Conservation (phyloP, 23 tunicate genomes). For the Ciona savignyi region DNA sequence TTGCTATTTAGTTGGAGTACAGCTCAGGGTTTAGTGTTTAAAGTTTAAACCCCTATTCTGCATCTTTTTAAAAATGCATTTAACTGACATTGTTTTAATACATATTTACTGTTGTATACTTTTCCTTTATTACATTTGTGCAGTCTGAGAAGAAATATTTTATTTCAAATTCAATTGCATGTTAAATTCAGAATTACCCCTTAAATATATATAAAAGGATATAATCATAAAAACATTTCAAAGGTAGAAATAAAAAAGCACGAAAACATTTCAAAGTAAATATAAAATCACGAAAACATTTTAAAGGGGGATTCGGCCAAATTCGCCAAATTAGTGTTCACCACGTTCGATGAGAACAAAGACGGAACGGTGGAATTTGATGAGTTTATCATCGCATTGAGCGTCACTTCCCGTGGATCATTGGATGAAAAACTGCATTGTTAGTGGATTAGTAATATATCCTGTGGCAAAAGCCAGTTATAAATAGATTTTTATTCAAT, state of each 20-base stretch:
- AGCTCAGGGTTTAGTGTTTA: too few species aligned
- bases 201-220: too few species aligned
- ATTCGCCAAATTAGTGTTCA: conserved; percentile 96
- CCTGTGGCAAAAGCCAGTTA: not conserved
- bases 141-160: too few species aligned
- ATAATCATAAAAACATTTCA: too few species aligned
- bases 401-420: conserved; percentile 93
- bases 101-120: too few species aligned
- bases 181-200: too few species aligned
- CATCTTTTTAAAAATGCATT: too few species aligned
- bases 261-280: conserved; percentile 82
- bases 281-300: not conserved
- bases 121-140: too few species aligned
- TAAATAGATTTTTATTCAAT: not conserved
- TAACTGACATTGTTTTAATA: too few species aligned
- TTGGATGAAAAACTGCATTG: conserved; percentile 95
- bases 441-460: conserved; percentile 35
- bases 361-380: conserved; percentile 98
- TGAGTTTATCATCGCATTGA: conserved; percentile 91
- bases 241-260: conserved; percentile 84
- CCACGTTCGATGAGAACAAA: conserved; percentile 92
- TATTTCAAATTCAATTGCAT: too few species aligned
- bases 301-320: conserved; percentile 79
- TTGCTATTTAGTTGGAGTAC: too few species aligned
- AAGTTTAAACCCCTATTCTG: too few species aligned